Evolutionary conservation across 92 coral and sea anemone genomes (phyloP).

Genomic region (Phenganax subtilis): DNA sequence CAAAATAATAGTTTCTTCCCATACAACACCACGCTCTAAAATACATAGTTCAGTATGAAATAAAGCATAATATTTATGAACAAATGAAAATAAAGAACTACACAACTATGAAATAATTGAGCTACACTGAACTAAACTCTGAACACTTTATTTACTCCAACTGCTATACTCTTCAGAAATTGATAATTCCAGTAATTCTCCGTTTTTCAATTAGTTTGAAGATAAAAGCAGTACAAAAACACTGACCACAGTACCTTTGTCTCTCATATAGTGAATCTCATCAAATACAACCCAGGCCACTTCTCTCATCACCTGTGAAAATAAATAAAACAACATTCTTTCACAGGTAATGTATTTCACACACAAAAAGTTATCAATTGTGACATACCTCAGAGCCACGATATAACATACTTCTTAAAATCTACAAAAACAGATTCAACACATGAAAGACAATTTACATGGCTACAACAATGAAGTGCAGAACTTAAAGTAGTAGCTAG

Average conservation of each 20-base stretch:
- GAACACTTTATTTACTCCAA: no score
- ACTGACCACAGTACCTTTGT: slow-evolving; percentile 60
- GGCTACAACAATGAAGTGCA: background rate
- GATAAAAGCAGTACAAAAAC: no score
- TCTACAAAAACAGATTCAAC: slow-evolving; percentile 43
- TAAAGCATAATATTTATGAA: background rate
- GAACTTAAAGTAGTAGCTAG: no score
- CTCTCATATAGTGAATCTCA: slow-evolving; percentile 99
- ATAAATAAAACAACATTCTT: background rate
- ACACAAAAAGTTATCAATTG: background rate
- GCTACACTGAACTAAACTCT: background rate
- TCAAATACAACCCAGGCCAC: slow-evolving; percentile 99
- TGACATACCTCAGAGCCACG: slow-evolving; percentile 91
- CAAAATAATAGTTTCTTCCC: slow-evolving; percentile 97
- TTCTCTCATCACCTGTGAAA: slow-evolving; percentile 82
- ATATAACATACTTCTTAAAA: slow-evolving; percentile 91
- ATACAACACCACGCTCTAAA: slow-evolving; percentile 93
- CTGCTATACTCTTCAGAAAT: no score
- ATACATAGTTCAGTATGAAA: background rate
- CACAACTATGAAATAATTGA: background rate
- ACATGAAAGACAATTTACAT: background rate
- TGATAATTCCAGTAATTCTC: no score
- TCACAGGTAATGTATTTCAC: background rate
- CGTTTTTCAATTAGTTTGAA: no score
- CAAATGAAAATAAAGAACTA: background rate